These are phyloP conservation scores for Eristalinus aeneus DNA, from an alignment of 2,888 invertebrate genomes.

Conservation along the genomic window DNA sequence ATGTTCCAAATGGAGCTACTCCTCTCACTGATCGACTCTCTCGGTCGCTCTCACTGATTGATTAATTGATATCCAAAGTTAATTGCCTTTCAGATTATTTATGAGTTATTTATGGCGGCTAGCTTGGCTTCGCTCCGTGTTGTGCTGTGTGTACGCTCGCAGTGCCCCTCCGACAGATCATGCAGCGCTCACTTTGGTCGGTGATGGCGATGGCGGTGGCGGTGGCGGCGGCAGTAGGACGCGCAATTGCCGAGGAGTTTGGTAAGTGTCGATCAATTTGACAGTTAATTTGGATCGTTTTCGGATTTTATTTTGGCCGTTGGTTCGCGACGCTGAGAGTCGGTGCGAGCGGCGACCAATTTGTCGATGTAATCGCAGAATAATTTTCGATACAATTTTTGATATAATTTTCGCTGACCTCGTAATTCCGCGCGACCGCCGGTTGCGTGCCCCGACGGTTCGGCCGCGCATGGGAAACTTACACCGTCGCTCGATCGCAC, in stretches of 20 bases:
- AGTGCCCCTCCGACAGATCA: conserved; percentile 28
- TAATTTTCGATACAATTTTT: conserved; percentile 35
- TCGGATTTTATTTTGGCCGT: conserved; percentile 45
- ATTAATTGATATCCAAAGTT: conserved; percentile 78
- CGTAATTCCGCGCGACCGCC: conserved; percentile 8
- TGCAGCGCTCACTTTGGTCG: conserved; percentile 61
- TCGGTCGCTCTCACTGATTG: conserved; percentile 74
- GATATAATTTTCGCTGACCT: conserved; percentile 49
- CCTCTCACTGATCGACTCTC: conserved; percentile 64
- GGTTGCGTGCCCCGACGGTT: not conserved
- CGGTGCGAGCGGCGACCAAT: conserved; percentile 37
- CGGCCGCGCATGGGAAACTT: not conserved
- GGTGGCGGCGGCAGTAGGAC: not conserved
- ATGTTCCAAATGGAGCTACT: conserved; percentile 57
- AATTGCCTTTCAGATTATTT: conserved; percentile 77
- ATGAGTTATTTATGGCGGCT: conserved; percentile 73
- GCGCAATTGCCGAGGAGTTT: conserved; percentile 29
- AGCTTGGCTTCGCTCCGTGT: conserved; percentile 40
- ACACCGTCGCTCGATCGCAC: not conserved
- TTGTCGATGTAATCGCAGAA: conserved; percentile 63
- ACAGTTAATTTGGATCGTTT: conserved; percentile 66
- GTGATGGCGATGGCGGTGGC: conserved; percentile 13
- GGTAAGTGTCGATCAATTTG: conserved; percentile 68
- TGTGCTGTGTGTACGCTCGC: conserved; percentile 39
- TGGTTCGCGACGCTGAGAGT: conserved; percentile 7